Evolutionary conservation across 2,113 vertebrate species (phyloP).

Genomic region (Tragelaphus imberbis): DNA sequence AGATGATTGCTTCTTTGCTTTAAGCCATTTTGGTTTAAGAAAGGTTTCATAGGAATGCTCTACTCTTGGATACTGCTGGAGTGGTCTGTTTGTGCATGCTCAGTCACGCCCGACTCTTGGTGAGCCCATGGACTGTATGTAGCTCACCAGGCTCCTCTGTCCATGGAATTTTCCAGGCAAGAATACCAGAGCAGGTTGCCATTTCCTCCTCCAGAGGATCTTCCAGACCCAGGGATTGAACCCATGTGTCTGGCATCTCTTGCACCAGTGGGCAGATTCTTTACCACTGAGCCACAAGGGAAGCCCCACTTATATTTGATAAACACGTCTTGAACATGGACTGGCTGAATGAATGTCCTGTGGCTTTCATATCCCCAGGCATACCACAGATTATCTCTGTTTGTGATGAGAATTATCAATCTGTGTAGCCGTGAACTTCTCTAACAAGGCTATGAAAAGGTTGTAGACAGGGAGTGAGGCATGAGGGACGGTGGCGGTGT

Average conservation of each 20-base stretch:
- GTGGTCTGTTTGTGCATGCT: neutral
- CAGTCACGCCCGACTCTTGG: neutral
- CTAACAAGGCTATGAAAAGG: neutral
- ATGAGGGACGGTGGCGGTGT: neutral
- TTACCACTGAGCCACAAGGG: neutral
- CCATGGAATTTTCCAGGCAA: neutral
- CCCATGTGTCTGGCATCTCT: neutral
- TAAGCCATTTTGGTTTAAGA: neutral
- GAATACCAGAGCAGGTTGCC: neutral
- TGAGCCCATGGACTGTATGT: neutral
- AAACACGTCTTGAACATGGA: neutral
- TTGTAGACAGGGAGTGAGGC: neutral
- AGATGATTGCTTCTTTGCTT: neutral
- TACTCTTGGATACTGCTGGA: neutral
- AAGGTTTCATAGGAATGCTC: neutral
- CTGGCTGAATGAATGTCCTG: neutral
- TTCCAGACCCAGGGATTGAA: neutral
- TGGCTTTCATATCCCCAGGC: neutral
- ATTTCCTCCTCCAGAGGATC: neutral
- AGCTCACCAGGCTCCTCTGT: neutral
- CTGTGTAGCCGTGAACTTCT: neutral
- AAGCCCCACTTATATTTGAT: neutral
- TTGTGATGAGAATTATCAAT: neutral
- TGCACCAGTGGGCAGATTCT: neutral
- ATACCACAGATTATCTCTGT: neutral